phyloP scores from a whole-genome alignment of 2,113 vertebrate species.

The Apus apus region DNA sequence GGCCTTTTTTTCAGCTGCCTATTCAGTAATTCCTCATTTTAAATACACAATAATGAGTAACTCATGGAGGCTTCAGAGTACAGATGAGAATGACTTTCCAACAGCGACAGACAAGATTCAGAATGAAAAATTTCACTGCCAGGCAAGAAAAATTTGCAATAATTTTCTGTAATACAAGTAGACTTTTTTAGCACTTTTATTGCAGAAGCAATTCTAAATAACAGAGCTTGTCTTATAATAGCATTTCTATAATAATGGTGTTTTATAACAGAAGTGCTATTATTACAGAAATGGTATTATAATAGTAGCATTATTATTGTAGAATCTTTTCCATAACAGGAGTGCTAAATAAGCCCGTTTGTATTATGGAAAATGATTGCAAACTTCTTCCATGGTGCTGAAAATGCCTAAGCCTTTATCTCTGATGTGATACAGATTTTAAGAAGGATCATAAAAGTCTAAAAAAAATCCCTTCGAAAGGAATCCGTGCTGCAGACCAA shows the following conservation, averaged over 20 bases:
- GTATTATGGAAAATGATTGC: constrained; percentile 77
- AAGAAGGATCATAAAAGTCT: constrained; percentile 11
- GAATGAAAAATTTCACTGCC: constrained; percentile 75
- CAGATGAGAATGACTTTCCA: constrained; percentile 62
- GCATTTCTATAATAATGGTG: constrained; percentile 84
- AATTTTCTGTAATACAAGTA: constrained; percentile 80
- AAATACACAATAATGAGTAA: constrained; percentile 64
- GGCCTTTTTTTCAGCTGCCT: constrained; percentile 32
- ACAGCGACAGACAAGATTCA: constrained; percentile 73
- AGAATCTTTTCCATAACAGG: constrained; percentile 74
- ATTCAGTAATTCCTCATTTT: constrained; percentile 67
- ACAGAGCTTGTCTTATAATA: constrained; percentile 82
- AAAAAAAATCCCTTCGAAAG: not conserved
- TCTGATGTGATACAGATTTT: constrained; percentile 59
- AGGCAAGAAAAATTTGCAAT: constrained; percentile 80
- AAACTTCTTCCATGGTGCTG: constrained; percentile 72
- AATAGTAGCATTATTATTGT: constrained; percentile 83
- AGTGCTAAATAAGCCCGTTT: constrained; percentile 77
- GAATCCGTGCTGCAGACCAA: not conserved
- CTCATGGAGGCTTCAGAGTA: constrained; percentile 51
- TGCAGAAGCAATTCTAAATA: constrained; percentile 83
- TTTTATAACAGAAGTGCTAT: constrained; percentile 86
- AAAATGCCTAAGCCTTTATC: constrained; percentile 65
- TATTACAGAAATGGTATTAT: constrained; percentile 84
- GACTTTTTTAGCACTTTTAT: constrained; percentile 81